phyloP scores from a whole-genome alignment of 2,113 vertebrate genomes.

The Hydropotes inermis region DNA sequence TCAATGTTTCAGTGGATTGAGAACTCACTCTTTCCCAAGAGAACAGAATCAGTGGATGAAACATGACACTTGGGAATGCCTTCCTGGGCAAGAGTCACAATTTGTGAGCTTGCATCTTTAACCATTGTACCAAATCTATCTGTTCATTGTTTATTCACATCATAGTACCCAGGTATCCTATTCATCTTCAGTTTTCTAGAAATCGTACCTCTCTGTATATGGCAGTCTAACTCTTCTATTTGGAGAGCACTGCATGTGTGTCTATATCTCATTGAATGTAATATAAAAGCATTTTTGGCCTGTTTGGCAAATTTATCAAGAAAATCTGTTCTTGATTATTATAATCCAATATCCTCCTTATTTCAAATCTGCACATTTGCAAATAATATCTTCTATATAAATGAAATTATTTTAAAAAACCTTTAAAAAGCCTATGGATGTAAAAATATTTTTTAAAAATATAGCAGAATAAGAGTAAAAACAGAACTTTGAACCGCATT shows the following conservation, averaged over 20 bases:
- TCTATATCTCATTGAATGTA: background rate
- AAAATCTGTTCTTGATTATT: background rate
- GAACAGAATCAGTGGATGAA: background rate
- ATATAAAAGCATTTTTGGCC: background rate
- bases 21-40: background rate
- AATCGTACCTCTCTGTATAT: background rate
- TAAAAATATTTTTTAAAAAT: background rate
- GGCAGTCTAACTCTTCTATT: background rate
- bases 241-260: accelerated
- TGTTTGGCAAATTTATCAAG: background rate
- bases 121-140: background rate
- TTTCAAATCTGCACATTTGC: background rate
- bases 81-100: background rate
- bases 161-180: background rate
- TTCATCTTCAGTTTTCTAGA: background rate
- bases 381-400: background rate
- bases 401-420: background rate
- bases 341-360: background rate
- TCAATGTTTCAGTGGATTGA: background rate
- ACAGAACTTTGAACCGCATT: background rate
- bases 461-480: background rate
- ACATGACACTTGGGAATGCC: background rate
- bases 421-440: background rate
- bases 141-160: background rate
- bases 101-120: background rate